Conservation (phyloP, 2,888 invertebrate species). For the Emmelina monodactyla region DNA sequence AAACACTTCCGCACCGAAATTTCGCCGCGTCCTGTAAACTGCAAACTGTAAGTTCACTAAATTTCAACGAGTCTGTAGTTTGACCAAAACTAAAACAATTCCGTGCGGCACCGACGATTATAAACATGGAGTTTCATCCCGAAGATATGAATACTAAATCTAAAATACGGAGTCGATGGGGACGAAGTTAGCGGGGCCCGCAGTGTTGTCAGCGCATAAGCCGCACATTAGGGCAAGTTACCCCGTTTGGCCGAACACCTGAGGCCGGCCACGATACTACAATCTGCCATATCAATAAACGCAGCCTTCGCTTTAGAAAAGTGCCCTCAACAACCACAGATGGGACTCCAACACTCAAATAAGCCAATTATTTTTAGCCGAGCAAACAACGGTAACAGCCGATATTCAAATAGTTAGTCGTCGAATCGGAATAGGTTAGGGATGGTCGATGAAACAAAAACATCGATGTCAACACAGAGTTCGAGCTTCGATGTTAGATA, state of each 20-base stretch:
- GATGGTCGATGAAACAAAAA: no score
- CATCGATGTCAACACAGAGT: no score
- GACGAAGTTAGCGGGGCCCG: slow-evolving; percentile 15
- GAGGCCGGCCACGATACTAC: slow-evolving; percentile 18
- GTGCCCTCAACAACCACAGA: no score
- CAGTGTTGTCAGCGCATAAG: slow-evolving; percentile 61
- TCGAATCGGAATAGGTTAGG: no score
- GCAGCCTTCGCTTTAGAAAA: background rate
- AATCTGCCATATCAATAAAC: background rate
- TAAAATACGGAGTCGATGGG: background rate
- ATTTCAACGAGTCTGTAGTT: background rate
- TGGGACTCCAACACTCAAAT: no score
- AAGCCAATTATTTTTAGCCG: slow-evolving; percentile 4
- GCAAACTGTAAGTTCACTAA: background rate
- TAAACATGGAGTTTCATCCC: background rate
- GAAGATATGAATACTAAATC: slow-evolving; percentile 1
- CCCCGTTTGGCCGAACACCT: slow-evolving; percentile 52
- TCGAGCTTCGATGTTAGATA: no score
- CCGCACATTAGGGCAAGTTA: slow-evolving; percentile 61
- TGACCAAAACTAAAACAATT: slow-evolving; percentile 1
- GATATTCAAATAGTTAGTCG: no score
- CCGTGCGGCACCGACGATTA: background rate
- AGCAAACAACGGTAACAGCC: no score
- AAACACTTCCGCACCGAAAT: background rate
- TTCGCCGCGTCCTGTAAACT: background rate